Base-by-base conservation (phyloP, 2,888 invertebrate species). In the Thymelicus sylvestris region DNA sequence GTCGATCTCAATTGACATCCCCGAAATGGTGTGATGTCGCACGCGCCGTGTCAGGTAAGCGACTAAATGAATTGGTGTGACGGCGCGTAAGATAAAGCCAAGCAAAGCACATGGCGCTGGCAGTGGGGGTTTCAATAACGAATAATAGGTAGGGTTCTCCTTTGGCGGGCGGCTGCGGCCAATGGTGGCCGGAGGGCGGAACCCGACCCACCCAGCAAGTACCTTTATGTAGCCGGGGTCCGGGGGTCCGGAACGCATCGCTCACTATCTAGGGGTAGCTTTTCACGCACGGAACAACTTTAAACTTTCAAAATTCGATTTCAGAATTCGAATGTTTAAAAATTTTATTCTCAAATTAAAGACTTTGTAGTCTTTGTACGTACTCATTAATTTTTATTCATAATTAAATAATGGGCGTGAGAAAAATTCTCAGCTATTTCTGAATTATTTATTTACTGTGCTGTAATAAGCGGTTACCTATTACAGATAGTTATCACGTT, bases 61-160 rank as follows among this genome's bases (percentile, higher is more conserved):
- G 89, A 93, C 93, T 93, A 91, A 93, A 90, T 89, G 86, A 85
- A 85, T 86, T 84, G 81, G 86, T 84, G 85, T 87, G 86, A 85
- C 87, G 86, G 90, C 86, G 86, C 89, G 86, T 81, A 89, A 89
- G 89, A 91, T 93, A 93, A 92, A 92, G 89, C 84, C 84, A 81
- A 81, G 83, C 81, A 77, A 31, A 81, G 82, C 90, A 90, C 86
- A 87, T 89, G 88, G 78, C 78, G 72, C 64, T 77, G 77, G 83
- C 81, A 84, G 89, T 83, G 89, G 88, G 89, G 88, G 84, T 78
- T 78, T 79, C 78, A 79, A 79, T 83, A 82, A 82, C 88, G 88
- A 88, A 88, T 89, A 80, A 81, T 80, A 77, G 80, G 78, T 79
- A 83, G 86, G 86, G 83, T 81, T 84, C 82, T 79, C 81, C 82